Conservation (phyloP, 2,888 invertebrate genomes). For the Bhutanitis thaidina region DNA sequence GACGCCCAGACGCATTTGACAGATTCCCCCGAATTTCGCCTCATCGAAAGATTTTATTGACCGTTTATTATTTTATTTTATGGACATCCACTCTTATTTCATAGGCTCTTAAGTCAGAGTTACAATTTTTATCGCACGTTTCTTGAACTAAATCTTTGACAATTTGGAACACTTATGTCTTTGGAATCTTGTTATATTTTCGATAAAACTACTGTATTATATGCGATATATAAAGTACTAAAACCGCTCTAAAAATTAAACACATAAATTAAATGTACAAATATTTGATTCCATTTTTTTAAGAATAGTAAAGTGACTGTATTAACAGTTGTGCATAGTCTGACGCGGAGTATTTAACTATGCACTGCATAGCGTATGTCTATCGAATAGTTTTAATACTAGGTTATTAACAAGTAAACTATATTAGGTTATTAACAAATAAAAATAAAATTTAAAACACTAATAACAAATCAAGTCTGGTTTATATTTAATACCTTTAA, state of each 20-base stretch:
- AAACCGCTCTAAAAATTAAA: no score
- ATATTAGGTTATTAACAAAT: no score
- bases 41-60: conserved; percentile 68
- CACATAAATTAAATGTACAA: no score
- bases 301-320: no score
- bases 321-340: no score
- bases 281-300: no score
- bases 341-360: no score
- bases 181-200: conserved; percentile 47
- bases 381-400: no score
- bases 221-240: no score
- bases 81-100: conserved; percentile 75
- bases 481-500: conserved; percentile 13
- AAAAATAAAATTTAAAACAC: not conserved
- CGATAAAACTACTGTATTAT: conserved; percentile 26
- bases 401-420: no score
- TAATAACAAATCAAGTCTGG: not conserved
- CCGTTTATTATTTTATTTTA: conserved; percentile 79
- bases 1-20: conserved; percentile 63
- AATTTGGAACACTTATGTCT: conserved; percentile 64
- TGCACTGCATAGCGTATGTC: no score
- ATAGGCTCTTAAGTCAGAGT: conserved; percentile 64
- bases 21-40: conserved; percentile 57
- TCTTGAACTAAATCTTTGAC: conserved; percentile 65
- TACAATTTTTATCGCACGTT: conserved; percentile 69